phyloP scores from a whole-genome alignment of 2,113 vertebrate genomes.

The Onychorhynchus coronatus region DNA sequence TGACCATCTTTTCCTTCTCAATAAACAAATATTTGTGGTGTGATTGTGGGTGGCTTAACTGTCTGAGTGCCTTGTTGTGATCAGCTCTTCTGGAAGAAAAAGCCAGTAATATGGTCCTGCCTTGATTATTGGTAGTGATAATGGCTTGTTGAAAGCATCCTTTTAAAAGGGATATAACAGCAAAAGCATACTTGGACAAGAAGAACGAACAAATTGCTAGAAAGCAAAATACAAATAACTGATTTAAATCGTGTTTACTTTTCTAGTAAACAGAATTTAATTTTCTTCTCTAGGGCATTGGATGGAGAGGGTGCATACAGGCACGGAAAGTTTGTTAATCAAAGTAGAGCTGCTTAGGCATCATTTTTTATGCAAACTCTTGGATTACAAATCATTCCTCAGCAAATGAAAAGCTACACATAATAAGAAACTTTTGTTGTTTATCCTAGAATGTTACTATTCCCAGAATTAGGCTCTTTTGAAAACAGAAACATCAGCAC shows the following conservation, averaged over 20 bases:
- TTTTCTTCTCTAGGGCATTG: neutral
- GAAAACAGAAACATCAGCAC: constrained; percentile 48
- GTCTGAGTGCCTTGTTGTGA: constrained; percentile 29
- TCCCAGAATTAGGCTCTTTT: constrained; percentile 49
- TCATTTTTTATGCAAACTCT: neutral
- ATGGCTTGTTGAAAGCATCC: neutral
- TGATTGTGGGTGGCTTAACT: constrained; percentile 60
- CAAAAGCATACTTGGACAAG: neutral
- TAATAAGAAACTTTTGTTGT: constrained; percentile 43
- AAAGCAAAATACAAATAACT: neutral
- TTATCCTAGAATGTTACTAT: constrained; percentile 9
- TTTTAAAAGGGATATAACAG: neutral
- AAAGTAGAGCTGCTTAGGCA: constrained; percentile 2
- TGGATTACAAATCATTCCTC: neutral
- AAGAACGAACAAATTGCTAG: neutral
- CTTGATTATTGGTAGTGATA: neutral
- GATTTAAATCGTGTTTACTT: neutral
- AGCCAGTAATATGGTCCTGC: neutral
- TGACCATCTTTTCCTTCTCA: constrained; percentile 60
- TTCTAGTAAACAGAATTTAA: neutral
- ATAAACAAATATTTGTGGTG: constrained; percentile 72
- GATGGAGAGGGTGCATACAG: neutral
- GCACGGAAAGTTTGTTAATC: constrained; percentile 12
- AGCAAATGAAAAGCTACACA: constrained; percentile 33
- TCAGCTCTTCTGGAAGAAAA: constrained; percentile 28